These are phyloP conservation scores for Sitodiplosis mosellana DNA, from an alignment of 1,140 invertebrate species.

Conservation along the genomic window DNA sequence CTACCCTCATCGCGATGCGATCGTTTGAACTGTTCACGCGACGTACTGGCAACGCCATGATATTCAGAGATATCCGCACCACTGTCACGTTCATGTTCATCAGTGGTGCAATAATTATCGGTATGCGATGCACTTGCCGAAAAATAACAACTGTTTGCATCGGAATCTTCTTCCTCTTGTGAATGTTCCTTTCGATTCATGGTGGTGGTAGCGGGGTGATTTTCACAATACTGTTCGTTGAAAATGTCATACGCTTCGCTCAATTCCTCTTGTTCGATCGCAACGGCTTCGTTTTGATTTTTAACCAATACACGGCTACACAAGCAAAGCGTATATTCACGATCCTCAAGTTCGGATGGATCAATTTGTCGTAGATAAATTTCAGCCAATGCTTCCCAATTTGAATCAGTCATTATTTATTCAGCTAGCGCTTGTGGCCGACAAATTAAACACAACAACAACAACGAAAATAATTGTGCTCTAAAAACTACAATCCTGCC, in stretches of 20 bases:
- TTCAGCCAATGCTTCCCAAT: conserved; percentile 29
- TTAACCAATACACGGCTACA: conserved; percentile 28
- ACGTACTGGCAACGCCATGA: conserved; percentile 35
- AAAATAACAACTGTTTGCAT: conserved; percentile 41
- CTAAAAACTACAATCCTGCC: too few species aligned
- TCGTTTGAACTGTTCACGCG: conserved; percentile 3
- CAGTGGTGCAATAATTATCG: conserved; percentile 42
- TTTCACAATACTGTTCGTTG: background rate
- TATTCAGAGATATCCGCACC: conserved; percentile 35
- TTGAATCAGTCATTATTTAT: conserved; percentile 14
- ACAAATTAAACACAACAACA: too few species aligned
- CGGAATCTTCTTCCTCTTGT: conserved; percentile 28
- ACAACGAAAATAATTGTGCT: too few species aligned
- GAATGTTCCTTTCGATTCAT: background rate
- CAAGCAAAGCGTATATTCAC: conserved; percentile 25
- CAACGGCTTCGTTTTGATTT: conserved; percentile 8
- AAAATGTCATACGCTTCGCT: background rate
- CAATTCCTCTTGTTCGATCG: background rate
- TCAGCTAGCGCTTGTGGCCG: background rate
- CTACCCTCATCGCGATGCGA: background rate
- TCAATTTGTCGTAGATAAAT: conserved; percentile 22
- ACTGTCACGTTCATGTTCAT: conserved; percentile 47
- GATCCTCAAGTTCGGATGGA: conserved; percentile 12
- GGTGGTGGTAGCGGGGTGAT: background rate
- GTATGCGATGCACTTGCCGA: conserved; percentile 29